Percentiles rank a stretch among this genome's conserved stretches.
Conservation (phyloP, 1,140 invertebrate genomes). For the Microplitis mediator region DNA sequence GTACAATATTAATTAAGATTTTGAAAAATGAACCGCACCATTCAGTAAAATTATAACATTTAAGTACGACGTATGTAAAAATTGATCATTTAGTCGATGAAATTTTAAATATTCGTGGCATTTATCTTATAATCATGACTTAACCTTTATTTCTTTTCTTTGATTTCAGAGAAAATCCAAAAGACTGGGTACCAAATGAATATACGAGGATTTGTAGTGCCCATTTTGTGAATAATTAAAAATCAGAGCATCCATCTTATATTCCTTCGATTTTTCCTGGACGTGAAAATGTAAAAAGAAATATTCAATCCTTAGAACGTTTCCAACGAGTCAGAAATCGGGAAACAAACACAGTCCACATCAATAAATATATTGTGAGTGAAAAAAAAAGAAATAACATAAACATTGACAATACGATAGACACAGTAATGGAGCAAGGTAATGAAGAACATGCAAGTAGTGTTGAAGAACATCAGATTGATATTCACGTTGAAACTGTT, state of each 20-base stretch:
- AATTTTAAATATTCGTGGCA: constrained; percentile 2
- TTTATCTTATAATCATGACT: constrained; percentile 1
- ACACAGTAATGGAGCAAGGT: neutral
- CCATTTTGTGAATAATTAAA: constrained; percentile 12
- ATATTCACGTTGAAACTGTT: neutral
- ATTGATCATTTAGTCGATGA: neutral
- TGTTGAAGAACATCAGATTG: neutral
- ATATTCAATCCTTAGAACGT: neutral
- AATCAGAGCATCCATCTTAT: constrained; percentile 21
- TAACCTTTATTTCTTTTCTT: neutral
- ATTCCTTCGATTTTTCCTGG: constrained; percentile 17
- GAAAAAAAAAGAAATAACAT: neutral
- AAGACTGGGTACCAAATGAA: neutral
- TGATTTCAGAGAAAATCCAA: constrained; percentile 8
- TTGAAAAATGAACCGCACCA: too few species aligned
- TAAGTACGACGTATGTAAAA: too few species aligned
- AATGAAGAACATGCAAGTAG: neutral
- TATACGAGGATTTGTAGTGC: constrained; percentile 6
- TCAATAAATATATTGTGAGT: neutral
- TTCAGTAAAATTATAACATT: too few species aligned
- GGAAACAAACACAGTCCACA: neutral
- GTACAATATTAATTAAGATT: neutral
- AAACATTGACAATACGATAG: neutral
- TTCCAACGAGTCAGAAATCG: neutral
- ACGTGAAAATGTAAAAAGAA: neutral